Percentiles rank a stretch among this genome's conserved stretches.
Evolutionary conservation across 53 echinoderm and acorn worm genomes (phyloP).

Genomic region (Crossaster papposus): DNA sequence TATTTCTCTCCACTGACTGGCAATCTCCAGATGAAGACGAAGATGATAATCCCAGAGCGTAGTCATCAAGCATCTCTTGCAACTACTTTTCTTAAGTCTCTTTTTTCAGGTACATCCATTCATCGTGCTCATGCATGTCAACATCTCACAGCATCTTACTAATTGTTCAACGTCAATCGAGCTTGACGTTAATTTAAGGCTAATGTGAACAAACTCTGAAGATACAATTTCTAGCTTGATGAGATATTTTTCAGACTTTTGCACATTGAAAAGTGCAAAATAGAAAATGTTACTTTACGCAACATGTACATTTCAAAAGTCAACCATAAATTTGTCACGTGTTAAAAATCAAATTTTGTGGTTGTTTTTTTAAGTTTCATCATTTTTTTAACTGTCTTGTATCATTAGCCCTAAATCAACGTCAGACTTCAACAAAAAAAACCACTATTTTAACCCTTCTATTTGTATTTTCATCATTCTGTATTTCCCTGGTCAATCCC

Average conservation of each 20-base stretch:
- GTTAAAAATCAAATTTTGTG: too few relatives aligned
- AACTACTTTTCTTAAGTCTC: not conserved
- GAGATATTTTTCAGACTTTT: not conserved
- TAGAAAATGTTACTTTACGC: too few relatives aligned
- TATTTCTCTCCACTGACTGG: not conserved
- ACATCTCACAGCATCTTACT: not conserved
- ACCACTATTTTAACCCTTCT: not conserved
- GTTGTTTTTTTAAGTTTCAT: not conserved
- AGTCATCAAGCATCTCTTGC: not conserved
- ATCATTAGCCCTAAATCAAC: not conserved
- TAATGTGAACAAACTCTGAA: not conserved
- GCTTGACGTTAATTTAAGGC: not conserved
- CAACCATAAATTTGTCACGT: too few relatives aligned
- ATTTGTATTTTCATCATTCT: not conserved
- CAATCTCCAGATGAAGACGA: constrained; percentile 17
- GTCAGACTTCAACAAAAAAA: not conserved
- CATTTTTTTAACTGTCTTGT: not conserved
- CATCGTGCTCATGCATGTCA: not conserved
- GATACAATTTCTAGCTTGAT: not conserved
- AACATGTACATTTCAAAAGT: too few relatives aligned
- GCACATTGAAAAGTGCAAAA: too few relatives aligned
- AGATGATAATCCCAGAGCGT: constrained; percentile 2
- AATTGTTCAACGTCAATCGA: not conserved
- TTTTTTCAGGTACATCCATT: not conserved
- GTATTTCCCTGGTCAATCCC: not conserved